Conservation (phyloP, 2,888 invertebrate species). For the Drosophila quinaria region DNA sequence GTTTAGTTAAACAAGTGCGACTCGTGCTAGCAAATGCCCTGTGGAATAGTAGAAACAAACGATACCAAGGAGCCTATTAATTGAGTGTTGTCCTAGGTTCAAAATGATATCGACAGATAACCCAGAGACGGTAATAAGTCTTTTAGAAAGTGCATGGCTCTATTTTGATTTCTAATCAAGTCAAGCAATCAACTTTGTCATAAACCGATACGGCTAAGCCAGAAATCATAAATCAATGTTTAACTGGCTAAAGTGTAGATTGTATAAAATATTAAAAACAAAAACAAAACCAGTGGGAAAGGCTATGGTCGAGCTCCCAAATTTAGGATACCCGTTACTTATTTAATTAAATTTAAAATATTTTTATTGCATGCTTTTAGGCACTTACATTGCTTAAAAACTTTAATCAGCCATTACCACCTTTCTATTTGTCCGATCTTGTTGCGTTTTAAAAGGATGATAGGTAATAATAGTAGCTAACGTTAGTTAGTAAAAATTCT, state of each 20-base stretch:
- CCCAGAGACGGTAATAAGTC: background rate
- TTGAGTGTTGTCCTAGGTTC: conserved; percentile 25
- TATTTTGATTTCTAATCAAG: conserved; percentile 28
- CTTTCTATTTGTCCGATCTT: no score
- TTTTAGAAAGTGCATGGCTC: conserved; percentile 5
- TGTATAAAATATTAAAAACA: background rate
- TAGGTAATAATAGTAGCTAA: no score
- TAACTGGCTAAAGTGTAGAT: conserved; percentile 7
- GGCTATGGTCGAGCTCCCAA: no score
- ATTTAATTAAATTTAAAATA: no score
- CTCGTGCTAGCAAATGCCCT: background rate
- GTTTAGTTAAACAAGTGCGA: conserved; percentile 2
- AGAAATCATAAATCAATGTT: conserved; percentile 37
- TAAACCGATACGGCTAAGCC: conserved; percentile 15
- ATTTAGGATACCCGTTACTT: no score
- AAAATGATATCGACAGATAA: background rate
- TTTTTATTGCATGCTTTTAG: no score
- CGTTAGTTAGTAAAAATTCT: no score
- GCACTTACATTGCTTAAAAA: no score
- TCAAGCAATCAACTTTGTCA: conserved; percentile 1
- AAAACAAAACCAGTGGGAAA: no score
- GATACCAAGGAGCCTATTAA: background rate
- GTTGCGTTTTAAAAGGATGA: no score
- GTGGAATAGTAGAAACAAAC: background rate
- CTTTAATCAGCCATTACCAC: no score